Evolutionary conservation across 2,888 invertebrate genomes (phyloP).

Genomic region (Bellardia pandia): DNA sequence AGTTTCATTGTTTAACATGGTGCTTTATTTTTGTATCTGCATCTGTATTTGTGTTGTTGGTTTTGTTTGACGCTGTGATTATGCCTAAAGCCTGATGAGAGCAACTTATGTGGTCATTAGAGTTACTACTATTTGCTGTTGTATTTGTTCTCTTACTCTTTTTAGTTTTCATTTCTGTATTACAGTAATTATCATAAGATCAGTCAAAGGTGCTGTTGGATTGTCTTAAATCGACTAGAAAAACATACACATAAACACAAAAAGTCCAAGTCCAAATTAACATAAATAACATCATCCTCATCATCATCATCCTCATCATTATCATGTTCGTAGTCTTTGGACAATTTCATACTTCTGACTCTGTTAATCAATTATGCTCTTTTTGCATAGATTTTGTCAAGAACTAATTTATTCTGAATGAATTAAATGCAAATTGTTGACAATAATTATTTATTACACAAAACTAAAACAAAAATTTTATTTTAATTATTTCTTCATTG

Average conservation of each 20-base stretch:
- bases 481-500: too few relatives aligned
- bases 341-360: conserved; percentile 7
- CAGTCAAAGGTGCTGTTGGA: conserved; percentile 16
- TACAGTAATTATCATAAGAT: conserved; percentile 17
- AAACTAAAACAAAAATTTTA: too few relatives aligned
- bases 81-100: conserved; percentile 44
- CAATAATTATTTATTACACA: background rate
- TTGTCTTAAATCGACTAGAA: background rate
- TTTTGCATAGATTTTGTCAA: background rate
- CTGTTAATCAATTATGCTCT: conserved; percentile 27
- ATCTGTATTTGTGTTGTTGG: background rate
- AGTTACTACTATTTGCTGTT: conserved; percentile 38
- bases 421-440: background rate
- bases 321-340: background rate
- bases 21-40: background rate
- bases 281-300: background rate
- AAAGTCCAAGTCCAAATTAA: background rate
- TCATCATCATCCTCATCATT: background rate
- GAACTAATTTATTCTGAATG: conserved; percentile 27
- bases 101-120: conserved; percentile 51
- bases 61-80: conserved; percentile 31
- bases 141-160: background rate
- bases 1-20: background rate
- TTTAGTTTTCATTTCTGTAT: background rate
- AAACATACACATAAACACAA: background rate